A percentile compares a stretch with the other conserved stretches of the same genome.
These are phyloP conservation scores for Tachysurus vachellii DNA, from an alignment of 2,113 vertebrate species.

Conservation along the genomic window DNA sequence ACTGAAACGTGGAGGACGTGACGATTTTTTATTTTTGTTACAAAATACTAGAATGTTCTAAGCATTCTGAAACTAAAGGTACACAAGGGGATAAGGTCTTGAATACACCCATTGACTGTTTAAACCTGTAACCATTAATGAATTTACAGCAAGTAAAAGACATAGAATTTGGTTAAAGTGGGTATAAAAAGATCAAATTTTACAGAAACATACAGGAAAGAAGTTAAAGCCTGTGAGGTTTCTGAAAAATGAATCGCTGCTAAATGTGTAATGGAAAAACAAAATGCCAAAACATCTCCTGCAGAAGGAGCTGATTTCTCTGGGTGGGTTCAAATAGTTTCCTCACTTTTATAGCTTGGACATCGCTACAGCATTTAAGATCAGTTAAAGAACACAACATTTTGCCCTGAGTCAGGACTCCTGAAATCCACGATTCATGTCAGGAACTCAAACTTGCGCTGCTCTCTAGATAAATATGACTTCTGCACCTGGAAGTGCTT, in stretches of 20 bases:
- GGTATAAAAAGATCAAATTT: not conserved
- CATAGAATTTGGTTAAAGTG: not conserved
- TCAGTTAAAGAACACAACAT: conserved; percentile 42
- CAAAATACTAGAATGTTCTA: not conserved
- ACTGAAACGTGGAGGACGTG: conserved; percentile 3
- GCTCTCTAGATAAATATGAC: not conserved
- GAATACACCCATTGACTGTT: not conserved
- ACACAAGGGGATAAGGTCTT: not conserved
- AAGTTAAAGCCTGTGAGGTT: not conserved
- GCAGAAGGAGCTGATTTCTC: conserved; percentile 63
- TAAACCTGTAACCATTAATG: not conserved
- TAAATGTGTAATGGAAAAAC: conserved; percentile 44
- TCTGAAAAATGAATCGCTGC: conserved; percentile 31
- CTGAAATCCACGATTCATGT: not conserved
- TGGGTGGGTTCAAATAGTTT: not conserved
- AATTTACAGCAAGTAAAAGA: not conserved
- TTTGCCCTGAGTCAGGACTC: not conserved
- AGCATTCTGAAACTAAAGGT: not conserved
- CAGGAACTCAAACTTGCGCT: conserved; percentile 24
- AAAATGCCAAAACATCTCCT: conserved; percentile 12
- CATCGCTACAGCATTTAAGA: not conserved
- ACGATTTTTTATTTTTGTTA: conserved; percentile 18
- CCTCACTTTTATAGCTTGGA: not conserved
- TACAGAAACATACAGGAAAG: not conserved
- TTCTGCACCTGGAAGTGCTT: conserved; percentile 45